Percentiles rank a stretch among this genome's conserved stretches.
These are phyloP conservation scores for Pterostichus niger DNA, from an alignment of 2,888 invertebrate genomes.

Conservation along the genomic window DNA sequence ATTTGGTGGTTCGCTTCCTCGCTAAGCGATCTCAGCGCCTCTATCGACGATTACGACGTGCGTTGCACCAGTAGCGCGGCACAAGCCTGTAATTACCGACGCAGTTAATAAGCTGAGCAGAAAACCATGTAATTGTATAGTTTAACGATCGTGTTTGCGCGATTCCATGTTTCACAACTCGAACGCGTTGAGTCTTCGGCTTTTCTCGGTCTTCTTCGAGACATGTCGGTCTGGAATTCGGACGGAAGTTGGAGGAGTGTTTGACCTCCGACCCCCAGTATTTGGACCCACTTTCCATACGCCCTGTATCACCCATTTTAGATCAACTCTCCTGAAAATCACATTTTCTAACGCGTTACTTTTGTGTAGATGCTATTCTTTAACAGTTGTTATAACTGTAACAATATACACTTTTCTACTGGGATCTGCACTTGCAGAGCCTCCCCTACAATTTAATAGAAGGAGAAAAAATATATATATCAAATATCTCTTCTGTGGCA, in stretches of 20 bases:
- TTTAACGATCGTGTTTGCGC: conserved; percentile 63
- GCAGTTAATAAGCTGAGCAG: conserved; percentile 65
- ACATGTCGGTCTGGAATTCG: background rate
- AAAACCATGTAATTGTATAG: conserved; percentile 66
- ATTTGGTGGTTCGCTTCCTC: too few species aligned
- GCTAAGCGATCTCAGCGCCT: background rate
- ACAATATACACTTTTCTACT: too few species aligned
- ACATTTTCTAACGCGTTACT: too few species aligned
- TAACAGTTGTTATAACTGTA: too few species aligned
- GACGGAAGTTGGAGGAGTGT: background rate
- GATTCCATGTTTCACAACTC: conserved; percentile 34
- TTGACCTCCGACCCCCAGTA: background rate
- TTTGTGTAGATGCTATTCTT: too few species aligned
- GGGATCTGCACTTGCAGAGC: too few species aligned
- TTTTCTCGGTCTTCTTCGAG: background rate
- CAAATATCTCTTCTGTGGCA: too few species aligned
- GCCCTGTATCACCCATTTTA: too few species aligned
- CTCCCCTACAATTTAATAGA: too few species aligned
- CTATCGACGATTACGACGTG: conserved; percentile 6
- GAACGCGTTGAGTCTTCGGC: conserved; percentile 17
- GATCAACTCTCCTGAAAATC: too few species aligned
- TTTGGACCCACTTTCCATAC: background rate
- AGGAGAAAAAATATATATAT: too few species aligned
- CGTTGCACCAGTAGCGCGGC: conserved; percentile 57
- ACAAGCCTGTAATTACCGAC: conserved; percentile 62